A percentile compares a stretch with the other conserved stretches of the same genome.
Evolutionary conservation across 2,888 invertebrate genomes (phyloP).

Genomic region (Alviniconcha strummeri): DNA sequence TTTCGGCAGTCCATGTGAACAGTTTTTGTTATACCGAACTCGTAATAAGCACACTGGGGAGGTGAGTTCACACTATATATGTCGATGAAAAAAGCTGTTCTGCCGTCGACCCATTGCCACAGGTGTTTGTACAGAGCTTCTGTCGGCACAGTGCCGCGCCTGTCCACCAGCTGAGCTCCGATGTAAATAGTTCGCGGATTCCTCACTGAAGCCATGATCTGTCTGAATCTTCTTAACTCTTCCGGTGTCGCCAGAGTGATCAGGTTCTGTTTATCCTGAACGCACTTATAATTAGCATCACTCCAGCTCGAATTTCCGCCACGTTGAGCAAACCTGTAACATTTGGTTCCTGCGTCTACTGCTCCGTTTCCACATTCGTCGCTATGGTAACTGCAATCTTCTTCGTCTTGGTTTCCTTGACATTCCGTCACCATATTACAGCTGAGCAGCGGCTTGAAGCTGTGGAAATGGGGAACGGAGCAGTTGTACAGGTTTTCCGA

Average conservation of each 20-base stretch:
- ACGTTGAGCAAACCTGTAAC: background rate
- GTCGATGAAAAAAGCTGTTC: constrained; percentile 1
- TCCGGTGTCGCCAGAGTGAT: background rate
- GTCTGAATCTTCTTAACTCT: background rate
- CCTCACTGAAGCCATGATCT: background rate
- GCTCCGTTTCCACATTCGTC: background rate
- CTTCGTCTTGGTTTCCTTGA: background rate
- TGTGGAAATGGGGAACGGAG: background rate
- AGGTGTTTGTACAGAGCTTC: background rate
- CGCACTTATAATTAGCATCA: background rate
- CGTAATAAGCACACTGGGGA: background rate
- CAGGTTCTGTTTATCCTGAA: background rate
- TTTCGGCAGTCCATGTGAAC: background rate
- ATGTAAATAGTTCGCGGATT: background rate
- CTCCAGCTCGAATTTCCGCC: background rate
- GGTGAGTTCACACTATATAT: background rate
- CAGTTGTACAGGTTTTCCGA: background rate
- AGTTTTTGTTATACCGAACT: background rate
- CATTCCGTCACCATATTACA: constrained; percentile 9
- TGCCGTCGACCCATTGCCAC: constrained; percentile 15
- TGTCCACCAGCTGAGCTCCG: background rate
- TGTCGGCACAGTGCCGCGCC: background rate
- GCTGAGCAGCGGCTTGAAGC: background rate
- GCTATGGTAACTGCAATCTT: background rate
- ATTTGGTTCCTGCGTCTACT: background rate